A percentile compares a stretch with the other conserved stretches of the same genome.
These are phyloP conservation scores for Chloroclystis v-ata DNA, from an alignment of 2,888 invertebrate species.

Conservation along the genomic window DNA sequence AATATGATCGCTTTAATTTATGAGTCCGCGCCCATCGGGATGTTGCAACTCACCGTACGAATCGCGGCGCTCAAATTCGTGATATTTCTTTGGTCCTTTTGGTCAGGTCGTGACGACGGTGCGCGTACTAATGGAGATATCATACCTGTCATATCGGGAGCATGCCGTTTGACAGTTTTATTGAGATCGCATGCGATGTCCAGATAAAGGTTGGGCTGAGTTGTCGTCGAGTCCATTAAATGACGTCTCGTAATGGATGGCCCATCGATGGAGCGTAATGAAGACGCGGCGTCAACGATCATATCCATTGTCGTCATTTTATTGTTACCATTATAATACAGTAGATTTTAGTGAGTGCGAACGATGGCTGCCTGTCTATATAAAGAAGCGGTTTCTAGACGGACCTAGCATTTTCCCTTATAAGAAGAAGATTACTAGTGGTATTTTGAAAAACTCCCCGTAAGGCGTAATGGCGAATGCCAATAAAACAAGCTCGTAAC, in stretches of 20 bases:
- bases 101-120: conserved; percentile 60
- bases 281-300: conserved; percentile 26
- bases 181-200: conserved; percentile 58
- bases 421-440: conserved; percentile 38
- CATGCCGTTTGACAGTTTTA: conserved; percentile 69
- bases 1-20: conserved; percentile 75
- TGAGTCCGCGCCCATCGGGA: conserved; percentile 52
- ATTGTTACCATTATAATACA: conserved; percentile 26
- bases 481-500: conserved; percentile 55
- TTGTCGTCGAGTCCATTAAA: conserved; percentile 34
- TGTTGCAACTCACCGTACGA: conserved; percentile 40
- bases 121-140: conserved; percentile 67
- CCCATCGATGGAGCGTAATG: conserved; percentile 24
- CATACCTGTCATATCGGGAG: conserved; percentile 66
- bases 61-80: conserved; percentile 47
- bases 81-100: conserved; percentile 53
- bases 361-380: conserved; percentile 29
- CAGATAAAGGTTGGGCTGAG: conserved; percentile 52
- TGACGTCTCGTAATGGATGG: conserved; percentile 28
- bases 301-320: conserved; percentile 26
- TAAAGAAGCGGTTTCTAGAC: conserved; percentile 29
- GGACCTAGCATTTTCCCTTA: conserved; percentile 40
- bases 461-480: conserved; percentile 40
- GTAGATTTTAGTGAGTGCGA: conserved; percentile 26
- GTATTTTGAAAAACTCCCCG: conserved; percentile 44